Evolutionary conservation across 2,888 invertebrate species (phyloP).

Genomic region (Ennomos quercinarius): DNA sequence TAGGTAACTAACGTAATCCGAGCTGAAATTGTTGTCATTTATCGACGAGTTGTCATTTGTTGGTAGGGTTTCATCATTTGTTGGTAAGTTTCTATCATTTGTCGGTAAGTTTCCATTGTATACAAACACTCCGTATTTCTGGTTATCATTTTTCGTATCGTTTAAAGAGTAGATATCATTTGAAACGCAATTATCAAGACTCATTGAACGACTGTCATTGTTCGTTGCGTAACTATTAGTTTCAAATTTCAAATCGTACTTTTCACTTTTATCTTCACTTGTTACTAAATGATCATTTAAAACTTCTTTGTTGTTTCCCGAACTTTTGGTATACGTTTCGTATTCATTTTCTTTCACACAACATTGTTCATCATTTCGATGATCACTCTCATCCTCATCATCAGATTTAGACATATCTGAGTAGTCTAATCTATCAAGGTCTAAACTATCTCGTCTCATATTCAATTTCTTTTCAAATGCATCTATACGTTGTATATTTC

Average conservation of each 20-base stretch:
- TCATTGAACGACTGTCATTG: slow-evolving; percentile 6
- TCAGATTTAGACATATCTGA: background rate
- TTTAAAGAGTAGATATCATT: background rate
- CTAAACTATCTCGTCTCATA: background rate
- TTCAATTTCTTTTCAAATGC: slow-evolving; percentile 43
- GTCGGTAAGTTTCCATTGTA: no score
- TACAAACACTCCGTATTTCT: no score
- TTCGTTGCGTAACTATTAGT: background rate
- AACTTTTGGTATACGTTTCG: background rate
- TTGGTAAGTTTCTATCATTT: background rate
- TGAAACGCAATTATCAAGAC: slow-evolving; percentile 4
- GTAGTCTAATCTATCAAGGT: slow-evolving; percentile 15
- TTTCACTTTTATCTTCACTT: background rate
- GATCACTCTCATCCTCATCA: background rate
- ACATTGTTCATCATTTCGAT: background rate
- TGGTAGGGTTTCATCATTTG: background rate
- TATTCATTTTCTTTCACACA: background rate
- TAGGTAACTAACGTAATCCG: background rate
- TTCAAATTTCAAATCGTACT: background rate
- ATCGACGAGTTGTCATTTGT: background rate
- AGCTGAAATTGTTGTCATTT: slow-evolving; percentile 4
- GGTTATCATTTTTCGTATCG: slow-evolving; percentile 1
- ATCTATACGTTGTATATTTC: slow-evolving; percentile 39
- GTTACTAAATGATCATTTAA: slow-evolving; percentile 7
- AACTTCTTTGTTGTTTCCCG: background rate